Evolutionary conservation across 2,888 invertebrate species (phyloP), one percentile per base, ranked within the genome.

Genomic region (Ptychoptera contaminata): DNA sequence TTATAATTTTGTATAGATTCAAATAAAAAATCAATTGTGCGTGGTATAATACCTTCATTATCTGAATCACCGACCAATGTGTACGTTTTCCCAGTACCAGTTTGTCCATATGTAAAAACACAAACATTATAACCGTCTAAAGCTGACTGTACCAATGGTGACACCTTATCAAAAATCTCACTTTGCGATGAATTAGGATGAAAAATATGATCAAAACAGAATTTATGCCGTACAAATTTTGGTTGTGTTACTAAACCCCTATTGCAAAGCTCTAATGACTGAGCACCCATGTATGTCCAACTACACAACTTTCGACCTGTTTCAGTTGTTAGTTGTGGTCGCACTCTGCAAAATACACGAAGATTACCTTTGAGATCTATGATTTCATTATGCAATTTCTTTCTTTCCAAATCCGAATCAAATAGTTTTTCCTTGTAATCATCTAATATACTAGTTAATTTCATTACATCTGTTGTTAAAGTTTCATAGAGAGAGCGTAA

Each of bases 41-140:
- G 68, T 1, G 90, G 87, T 53, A 91, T 88, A 62, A 91, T 85
- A 9, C 91, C 90, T 57, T 74, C 67, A 50, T 71, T 66, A 12
- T 69, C 68, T 12, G 62, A 55, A 8, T 73, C 73, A 30, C 90
- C 90, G 68, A 87, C 87, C 90, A 91, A 90, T 0, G 90, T 90
- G 56, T 78, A 85, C 0, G 90, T 90, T 66, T 90, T 90, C 1
- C 90, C 90, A 43, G 87, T 86, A 10, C 90, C 87, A 1, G 90
- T 90, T 67, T 90, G 90, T 0, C 90, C 90, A 60, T 91, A 91
- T 9, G 90, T 90, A 69, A 90, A 88, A 38, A 91, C 82, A 61
- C 90, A 91, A 5, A 88, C 83, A 66, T 91, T 85, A 58, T 86
- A 91, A 0, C 86, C 86, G 67, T 91, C 90, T 41, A 91, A 62